A percentile compares a stretch with the other conserved stretches of the same genome.
phyloP scores from a whole-genome alignment of 2,888 invertebrate genomes.

The Athalia cordata region DNA sequence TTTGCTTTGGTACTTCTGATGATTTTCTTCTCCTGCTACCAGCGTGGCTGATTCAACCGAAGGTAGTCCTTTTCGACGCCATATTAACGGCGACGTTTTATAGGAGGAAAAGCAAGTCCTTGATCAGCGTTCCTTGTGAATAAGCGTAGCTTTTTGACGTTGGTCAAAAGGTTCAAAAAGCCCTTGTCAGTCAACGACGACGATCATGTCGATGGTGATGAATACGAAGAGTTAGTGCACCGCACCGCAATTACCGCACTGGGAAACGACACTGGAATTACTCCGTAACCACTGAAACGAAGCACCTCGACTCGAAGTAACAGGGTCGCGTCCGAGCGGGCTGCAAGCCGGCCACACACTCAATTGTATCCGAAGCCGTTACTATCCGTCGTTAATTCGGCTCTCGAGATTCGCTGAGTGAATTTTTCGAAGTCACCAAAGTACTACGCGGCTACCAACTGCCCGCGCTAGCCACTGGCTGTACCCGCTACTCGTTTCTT shows the following conservation, averaged over 20 bases:
- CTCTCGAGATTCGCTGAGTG: too few species aligned
- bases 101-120: too few species aligned
- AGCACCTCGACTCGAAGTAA: conserved; percentile 48
- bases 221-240: not conserved
- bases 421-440: too few species aligned
- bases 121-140: too few species aligned
- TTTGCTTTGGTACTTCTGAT: not conserved
- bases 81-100: too few species aligned
- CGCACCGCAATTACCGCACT: not conserved
- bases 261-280: not conserved
- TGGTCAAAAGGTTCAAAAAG: too few species aligned
- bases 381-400: too few species aligned
- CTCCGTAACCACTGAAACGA: not conserved
- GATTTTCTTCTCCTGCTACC: not conserved
- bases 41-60: not conserved
- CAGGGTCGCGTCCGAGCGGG: conserved; percentile 56
- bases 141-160: too few species aligned
- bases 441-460: too few species aligned
- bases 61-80: not conserved
- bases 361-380: not conserved
- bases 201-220: not conserved
- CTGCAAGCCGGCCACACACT: conserved; percentile 58
- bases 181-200: too few species aligned
- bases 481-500: not conserved
- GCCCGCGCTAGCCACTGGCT: too few species aligned